Base-by-base conservation (phyloP, 2,113 vertebrate genomes). In the Spea multiplicata region DNA sequence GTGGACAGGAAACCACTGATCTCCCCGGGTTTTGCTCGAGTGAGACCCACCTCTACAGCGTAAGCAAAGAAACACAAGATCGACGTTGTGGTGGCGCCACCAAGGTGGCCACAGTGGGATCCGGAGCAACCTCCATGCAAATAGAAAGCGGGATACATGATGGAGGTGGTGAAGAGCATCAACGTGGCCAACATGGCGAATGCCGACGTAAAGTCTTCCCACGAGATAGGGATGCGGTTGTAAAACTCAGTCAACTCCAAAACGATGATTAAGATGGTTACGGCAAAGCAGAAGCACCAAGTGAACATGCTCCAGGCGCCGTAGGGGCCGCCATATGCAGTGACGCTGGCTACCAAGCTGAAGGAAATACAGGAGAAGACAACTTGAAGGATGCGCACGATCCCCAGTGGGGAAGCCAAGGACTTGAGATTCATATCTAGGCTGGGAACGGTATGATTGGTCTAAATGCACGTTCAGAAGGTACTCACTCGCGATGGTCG, bases 221-320 rank as follows among this genome's bases (percentile, higher is more conserved):
- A 97, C 84, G 95, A 96, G 73, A 96, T 88, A 0, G 92, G 92
- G 76, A 96, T 64, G 73, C 80, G 84, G 0, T 17, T 0, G 9
- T 66, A 76, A 70, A 96, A 71, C 70, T 75, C 82, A 47, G 83
- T 85, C 76, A 95, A 70, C 82, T 96, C 95, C 86, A 95, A 73
- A 44, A 92, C 0, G 30, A 97, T 75, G n/a, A 96, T 88, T 52
- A 93, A 73, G n/a, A 95, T 44, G 0, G 93, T 94, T 66, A 94
- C 6, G 0, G 68, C 3, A 47, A 94, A 95, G 81, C 94, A 95
- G 86, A 96, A 91, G 83, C 92, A 92, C 95, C 95, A 96, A 1
- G 88, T 89, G 85, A 95, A 95, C 94, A 96, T 93, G 81, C 94
- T 93, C 94, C 94, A 96, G 0, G 74, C 80, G 75, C 93, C 93